Conservation (phyloP, 2,888 invertebrate genomes). For the Hyalella azteca region DNA sequence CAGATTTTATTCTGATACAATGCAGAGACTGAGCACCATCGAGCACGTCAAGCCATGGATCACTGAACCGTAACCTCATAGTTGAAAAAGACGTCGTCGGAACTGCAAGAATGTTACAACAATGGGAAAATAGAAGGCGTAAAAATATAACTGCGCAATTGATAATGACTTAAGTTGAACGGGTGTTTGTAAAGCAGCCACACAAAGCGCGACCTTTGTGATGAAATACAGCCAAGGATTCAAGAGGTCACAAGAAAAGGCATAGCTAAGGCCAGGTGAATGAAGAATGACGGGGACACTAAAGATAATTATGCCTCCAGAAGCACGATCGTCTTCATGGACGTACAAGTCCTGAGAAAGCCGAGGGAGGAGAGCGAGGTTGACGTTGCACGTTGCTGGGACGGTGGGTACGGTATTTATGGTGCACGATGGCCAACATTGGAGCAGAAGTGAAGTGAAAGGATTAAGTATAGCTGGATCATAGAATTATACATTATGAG, state of each 20-base stretch:
- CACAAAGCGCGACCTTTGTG: neutral
- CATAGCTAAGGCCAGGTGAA: neutral
- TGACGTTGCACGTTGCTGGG: too few relatives aligned
- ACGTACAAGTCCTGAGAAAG: too few relatives aligned
- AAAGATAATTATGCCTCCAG: too few relatives aligned
- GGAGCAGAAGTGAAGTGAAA: neutral
- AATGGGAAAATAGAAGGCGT: neutral
- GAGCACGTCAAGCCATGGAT: neutral
- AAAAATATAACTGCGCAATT: slow-evolving; percentile 12
- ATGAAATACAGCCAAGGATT: too few relatives aligned
- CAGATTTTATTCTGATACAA: neutral
- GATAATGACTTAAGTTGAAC: neutral
- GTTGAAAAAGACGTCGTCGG: neutral
- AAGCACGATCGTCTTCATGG: too few relatives aligned
- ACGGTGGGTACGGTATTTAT: too few relatives aligned
- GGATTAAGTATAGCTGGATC: too few relatives aligned
- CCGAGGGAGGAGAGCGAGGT: too few relatives aligned
- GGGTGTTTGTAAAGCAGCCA: neutral
- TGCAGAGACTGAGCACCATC: neutral
- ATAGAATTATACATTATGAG: neutral
- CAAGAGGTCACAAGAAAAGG: neutral
- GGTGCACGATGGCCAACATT: too few relatives aligned
- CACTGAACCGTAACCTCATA: slow-evolving; percentile 15
- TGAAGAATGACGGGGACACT: too few relatives aligned
- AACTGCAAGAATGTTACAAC: slow-evolving; percentile 6